Percentiles rank a stretch among this genome's conserved stretches.
These are phyloP conservation scores for Coenobita brevimanus DNA, from an alignment of 1,140 invertebrate species.

Conservation along the genomic window DNA sequence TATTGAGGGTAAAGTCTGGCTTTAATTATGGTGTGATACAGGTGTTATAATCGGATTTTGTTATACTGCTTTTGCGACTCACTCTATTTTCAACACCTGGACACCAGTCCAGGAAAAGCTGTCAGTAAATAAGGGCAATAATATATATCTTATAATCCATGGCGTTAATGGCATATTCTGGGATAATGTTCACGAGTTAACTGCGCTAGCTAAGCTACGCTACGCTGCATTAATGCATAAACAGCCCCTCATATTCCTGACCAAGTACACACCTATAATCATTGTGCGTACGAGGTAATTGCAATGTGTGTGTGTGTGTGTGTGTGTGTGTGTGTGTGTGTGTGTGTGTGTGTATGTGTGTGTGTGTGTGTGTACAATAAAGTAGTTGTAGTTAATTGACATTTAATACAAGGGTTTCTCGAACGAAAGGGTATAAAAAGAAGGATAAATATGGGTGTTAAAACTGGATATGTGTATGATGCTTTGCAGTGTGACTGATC, in stretches of 20 bases:
- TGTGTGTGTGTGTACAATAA: no score
- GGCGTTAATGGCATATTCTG: no score
- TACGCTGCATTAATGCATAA: neutral
- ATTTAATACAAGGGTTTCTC: neutral
- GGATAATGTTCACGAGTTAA: neutral
- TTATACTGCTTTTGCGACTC: neutral
- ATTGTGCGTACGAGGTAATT: neutral
- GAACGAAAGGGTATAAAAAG: neutral
- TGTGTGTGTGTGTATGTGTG: no score
- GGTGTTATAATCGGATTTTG: neutral
- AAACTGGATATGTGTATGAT: conserved; percentile 4
- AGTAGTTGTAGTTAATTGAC: no score
- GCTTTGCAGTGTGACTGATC: neutral
- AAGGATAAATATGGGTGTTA: neutral
- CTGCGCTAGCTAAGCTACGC: neutral
- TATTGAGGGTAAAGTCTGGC: no score
- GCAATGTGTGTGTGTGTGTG: no score
- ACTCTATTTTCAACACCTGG: neutral
- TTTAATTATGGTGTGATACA: neutral
- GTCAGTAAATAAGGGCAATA: neutral
- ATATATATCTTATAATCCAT: neutral
- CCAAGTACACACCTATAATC: neutral
- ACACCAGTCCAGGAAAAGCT: neutral
- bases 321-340: no score
- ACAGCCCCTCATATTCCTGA: neutral